Base-by-base conservation (phyloP, 2,113 vertebrate species). In the Pandion haliaetus region DNA sequence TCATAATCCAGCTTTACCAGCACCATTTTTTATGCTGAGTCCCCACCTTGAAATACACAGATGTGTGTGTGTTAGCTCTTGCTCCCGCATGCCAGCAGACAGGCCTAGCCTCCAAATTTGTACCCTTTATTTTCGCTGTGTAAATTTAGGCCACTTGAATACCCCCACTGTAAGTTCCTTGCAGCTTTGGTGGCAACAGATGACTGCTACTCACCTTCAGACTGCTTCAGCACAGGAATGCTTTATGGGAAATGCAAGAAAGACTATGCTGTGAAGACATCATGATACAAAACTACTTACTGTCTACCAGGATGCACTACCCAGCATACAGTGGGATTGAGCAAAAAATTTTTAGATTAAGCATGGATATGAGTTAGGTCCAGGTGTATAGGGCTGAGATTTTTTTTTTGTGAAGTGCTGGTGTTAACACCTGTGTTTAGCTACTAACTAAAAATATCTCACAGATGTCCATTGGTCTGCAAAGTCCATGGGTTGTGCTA, bases 51-150 rank as follows among this genome's bases (percentile, higher is more conserved):
- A 54, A 57, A 36, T 26, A 26, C 23, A 18, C 4, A 9, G 19
- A 14, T 2, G 0, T 1, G 0, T 45, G 9, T 23, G n/a, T 80
- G 23, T 69, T 61, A 47, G 10, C 5, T 57, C 10, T 69, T 15
- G 2, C 6, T 54, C 4, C 24, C 12, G 17, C 28, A 14, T 15
- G 23, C 5, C 49, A 93, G 7, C 9, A 82, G 54, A 65, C 5
- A 36, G 9, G 14, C 9, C 38, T 24, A 66, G 6, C 14, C 36
- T 90, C 65, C 26, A 44, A 40, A 71, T 71, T 18, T 54, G n/a
- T 10, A 66, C 19, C 7, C 3, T 86, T 80, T 73, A 7, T 52
- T 89, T 84, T 52, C 2, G 0, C 31, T 47, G 6, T 34, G 6
- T 66, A n/a, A 49, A 49, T 6, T 49, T 19, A 61, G 16, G 42